phyloP scores from a whole-genome alignment of 1,140 invertebrate genomes.

The Drosophila pseudoananassae region DNA sequence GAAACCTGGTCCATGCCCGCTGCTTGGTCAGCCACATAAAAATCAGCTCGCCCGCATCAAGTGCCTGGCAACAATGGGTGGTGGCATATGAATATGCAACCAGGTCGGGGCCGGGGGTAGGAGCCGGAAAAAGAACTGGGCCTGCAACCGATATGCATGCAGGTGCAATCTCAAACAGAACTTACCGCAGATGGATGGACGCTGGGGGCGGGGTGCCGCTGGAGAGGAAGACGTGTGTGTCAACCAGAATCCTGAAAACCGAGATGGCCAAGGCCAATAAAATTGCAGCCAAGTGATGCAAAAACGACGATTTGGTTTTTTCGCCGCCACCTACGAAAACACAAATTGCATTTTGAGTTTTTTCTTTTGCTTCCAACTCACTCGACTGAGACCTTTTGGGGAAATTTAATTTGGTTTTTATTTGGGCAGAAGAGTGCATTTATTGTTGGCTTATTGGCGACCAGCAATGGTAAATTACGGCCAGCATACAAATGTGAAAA shows the following conservation, averaged over 20 bases:
- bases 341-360: conserved; percentile 77
- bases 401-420: conserved; percentile 70
- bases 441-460: conserved; percentile 72
- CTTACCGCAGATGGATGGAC: conserved; percentile 30
- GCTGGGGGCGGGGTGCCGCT: not conserved
- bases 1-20: conserved; percentile 42
- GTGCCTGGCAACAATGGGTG: conserved; percentile 49
- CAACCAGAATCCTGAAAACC: conserved; percentile 37
- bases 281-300: conserved; percentile 62
- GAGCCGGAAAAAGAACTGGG: conserved; percentile 19
- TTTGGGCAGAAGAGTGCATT: conserved; percentile 47
- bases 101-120: conserved; percentile 24
- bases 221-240: conserved; percentile 38
- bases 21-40: conserved; percentile 67
- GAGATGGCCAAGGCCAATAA: conserved; percentile 66
- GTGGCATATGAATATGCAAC: conserved; percentile 66
- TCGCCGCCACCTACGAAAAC: conserved; percentile 13
- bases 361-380: conserved; percentile 23
- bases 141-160: conserved; percentile 64
- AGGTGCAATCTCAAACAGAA: conserved; percentile 75
- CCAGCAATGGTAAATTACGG: conserved; percentile 60
- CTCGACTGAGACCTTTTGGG: conserved; percentile 6
- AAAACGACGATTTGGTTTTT: conserved; percentile 57
- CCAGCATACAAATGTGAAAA: conserved; percentile 60
- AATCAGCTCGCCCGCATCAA: conserved; percentile 71